Evolutionary conservation across 2,888 invertebrate genomes (phyloP).

Genomic region (Limnephilus marmoratus): DNA sequence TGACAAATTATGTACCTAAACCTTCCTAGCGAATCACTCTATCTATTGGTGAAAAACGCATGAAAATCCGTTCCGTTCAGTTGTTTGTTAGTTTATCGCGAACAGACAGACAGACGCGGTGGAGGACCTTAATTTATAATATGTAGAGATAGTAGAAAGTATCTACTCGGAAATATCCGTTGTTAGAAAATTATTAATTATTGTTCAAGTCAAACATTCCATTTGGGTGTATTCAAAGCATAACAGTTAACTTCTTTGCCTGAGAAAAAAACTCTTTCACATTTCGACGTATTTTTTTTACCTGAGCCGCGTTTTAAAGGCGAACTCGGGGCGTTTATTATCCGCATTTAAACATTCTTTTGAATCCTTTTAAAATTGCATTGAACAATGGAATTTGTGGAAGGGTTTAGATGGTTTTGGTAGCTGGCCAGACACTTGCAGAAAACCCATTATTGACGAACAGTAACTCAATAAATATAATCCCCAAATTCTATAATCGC

Average conservation of each 20-base stretch:
- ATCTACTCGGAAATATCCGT: not conserved
- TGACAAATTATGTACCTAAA: too few species aligned
- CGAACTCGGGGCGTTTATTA: slow-evolving; percentile 15
- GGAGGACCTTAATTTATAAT: too few species aligned
- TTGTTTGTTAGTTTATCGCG: too few species aligned
- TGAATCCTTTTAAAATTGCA: slow-evolving; percentile 42
- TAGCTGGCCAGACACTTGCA: slow-evolving; percentile 25
- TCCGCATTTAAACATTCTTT: slow-evolving; percentile 8
- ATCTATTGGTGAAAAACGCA: too few species aligned
- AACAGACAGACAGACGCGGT: too few species aligned
- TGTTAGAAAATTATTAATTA: not conserved
- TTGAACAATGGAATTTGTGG: slow-evolving; percentile 34
- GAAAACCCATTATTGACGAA: slow-evolving; percentile 33
- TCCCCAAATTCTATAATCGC: slow-evolving; percentile 54
- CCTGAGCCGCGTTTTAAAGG: slow-evolving; percentile 20
- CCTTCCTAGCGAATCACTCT: too few species aligned
- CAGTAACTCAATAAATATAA: slow-evolving; percentile 44
- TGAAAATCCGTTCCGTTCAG: too few species aligned
- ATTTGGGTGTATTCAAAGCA: not conserved
- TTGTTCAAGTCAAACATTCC: not conserved
- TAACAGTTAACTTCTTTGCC: not conserved
- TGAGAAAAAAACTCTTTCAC: not conserved
- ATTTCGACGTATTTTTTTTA: not conserved
- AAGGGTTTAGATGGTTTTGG: slow-evolving; percentile 13
- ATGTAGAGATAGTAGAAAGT: too few species aligned